phyloP scores from a whole-genome alignment of 1,140 invertebrate species.

The Oedothorax gibbosus region DNA sequence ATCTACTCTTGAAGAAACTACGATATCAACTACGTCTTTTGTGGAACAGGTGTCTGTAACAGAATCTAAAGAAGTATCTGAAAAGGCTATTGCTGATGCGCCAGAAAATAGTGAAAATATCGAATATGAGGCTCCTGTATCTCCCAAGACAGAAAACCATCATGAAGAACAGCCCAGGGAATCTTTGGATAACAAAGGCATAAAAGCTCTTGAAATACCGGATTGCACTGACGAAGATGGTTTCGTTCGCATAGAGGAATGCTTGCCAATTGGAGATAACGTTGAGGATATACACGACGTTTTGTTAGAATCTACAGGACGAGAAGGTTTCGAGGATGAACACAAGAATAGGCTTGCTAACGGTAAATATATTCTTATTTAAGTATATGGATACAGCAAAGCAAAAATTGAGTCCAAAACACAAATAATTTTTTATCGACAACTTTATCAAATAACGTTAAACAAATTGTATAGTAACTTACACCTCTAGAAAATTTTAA shows the following conservation, averaged over 20 bases:
- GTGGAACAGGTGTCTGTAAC: constrained; percentile 3
- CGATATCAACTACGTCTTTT: no score
- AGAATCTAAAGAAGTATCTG: background rate
- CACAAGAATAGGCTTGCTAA: background rate
- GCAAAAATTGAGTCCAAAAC: no score
- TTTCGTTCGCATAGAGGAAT: constrained; percentile 40
- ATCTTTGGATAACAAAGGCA: background rate
- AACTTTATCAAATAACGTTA: no score
- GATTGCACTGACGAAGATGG: constrained; percentile 23
- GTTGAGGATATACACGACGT: background rate
- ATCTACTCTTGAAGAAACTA: background rate
- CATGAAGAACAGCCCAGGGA: background rate
- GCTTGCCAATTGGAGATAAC: constrained; percentile 21
- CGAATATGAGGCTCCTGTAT: no score
- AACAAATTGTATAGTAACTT: no score
- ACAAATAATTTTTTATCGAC: no score
- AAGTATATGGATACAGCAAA: background rate
- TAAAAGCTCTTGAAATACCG: background rate
- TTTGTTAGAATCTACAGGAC: background rate
- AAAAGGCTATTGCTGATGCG: background rate
- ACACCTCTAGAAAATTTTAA: no score
- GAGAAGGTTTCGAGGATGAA: background rate
- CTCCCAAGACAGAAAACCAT: background rate
- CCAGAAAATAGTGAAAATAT: background rate
- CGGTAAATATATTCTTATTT: background rate